These are phyloP conservation scores for Microchrysa polita DNA, from an alignment of 2,888 invertebrate genomes.

Conservation along the genomic window DNA sequence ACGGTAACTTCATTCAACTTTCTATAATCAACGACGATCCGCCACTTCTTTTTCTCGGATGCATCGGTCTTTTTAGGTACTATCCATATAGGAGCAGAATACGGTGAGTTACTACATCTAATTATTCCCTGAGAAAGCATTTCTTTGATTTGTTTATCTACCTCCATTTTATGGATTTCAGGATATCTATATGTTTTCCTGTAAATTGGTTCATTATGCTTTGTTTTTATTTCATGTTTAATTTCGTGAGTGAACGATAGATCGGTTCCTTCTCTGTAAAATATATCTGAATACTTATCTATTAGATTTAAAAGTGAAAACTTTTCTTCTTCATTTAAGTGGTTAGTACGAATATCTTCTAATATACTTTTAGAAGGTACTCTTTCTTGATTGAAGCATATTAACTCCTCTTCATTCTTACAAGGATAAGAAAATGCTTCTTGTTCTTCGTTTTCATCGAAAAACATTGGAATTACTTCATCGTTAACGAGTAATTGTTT, in stretches of 20 bases:
- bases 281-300: not conserved
- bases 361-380: too few species aligned
- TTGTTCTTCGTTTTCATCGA: too few species aligned
- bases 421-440: too few species aligned
- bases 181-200: constrained; percentile 31
- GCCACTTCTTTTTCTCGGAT: constrained; percentile 26
- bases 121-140: constrained; percentile 31
- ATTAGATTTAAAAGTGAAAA: not conserved
- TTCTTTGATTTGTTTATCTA: constrained; percentile 22
- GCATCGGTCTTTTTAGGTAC: constrained; percentile 19
- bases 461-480: not conserved
- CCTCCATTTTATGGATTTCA: constrained; percentile 8
- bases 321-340: constrained; percentile 23
- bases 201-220: constrained; percentile 12
- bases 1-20: constrained; percentile 27
- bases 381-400: too few species aligned
- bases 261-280: constrained; percentile 20
- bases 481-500: not conserved
- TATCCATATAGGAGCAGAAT: constrained; percentile 30
- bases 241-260: constrained; percentile 22
- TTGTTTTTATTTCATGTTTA: constrained; percentile 30
- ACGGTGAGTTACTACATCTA: constrained; percentile 22
- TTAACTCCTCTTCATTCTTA: too few species aligned
- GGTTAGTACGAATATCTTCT: not conserved
- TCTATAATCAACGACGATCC: constrained; percentile 25